These are phyloP conservation scores for Calameuta pallipes DNA, from an alignment of 2,888 invertebrate genomes.

Conservation along the genomic window DNA sequence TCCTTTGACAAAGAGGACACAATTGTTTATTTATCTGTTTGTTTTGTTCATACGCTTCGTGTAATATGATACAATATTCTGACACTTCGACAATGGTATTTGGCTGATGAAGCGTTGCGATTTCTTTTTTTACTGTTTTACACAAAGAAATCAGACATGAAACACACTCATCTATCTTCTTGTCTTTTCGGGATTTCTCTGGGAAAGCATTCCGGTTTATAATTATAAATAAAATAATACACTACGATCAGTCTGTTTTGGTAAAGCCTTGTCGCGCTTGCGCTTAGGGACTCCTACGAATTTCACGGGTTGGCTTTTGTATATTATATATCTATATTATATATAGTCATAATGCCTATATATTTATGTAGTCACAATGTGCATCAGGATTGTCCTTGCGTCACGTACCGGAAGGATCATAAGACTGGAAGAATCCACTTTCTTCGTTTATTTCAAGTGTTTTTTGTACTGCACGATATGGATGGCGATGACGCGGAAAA, in stretches of 20 bases:
- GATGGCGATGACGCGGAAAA: neutral
- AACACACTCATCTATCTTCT: neutral
- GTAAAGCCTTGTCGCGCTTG: conserved; percentile 17
- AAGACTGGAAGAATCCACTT: neutral
- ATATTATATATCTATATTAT: neutral
- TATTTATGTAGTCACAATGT: neutral
- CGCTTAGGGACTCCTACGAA: conserved; percentile 1
- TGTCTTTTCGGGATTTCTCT: neutral
- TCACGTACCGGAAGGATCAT: neutral
- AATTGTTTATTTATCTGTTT: neutral
- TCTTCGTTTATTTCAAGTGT: neutral
- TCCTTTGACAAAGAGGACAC: neutral
- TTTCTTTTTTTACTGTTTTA: neutral
- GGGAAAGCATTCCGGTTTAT: conserved; percentile 1
- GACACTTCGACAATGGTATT: neutral
- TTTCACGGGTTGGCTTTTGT: neutral
- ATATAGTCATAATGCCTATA: neutral
- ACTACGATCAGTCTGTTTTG: conserved; percentile 28
- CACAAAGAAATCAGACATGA: neutral
- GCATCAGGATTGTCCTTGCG: neutral
- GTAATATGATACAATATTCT: neutral
- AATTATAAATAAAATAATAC: conserved; percentile 20
- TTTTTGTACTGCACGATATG: neutral
- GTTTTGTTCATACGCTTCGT: neutral
- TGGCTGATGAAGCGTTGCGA: neutral